Conservation (phyloP, 2,113 vertebrate species). For the Centrocercus urophasianus region DNA sequence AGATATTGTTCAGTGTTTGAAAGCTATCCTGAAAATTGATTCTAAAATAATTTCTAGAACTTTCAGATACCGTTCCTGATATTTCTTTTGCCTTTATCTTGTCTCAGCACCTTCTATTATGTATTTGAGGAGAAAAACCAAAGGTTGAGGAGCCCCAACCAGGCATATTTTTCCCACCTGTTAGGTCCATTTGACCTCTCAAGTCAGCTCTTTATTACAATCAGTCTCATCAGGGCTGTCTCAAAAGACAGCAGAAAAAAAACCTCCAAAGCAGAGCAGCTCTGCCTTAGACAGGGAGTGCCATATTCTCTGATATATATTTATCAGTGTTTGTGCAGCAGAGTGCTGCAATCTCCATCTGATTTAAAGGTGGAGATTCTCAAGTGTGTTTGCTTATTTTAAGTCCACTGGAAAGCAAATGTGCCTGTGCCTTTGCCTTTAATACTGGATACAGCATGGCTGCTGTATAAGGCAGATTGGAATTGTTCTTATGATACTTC, state of each 20-base stretch:
- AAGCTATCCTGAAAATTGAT: not conserved
- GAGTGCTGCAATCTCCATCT: not conserved
- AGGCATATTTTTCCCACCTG: not conserved
- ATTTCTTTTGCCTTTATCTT: not conserved
- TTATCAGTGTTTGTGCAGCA: not conserved
- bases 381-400: not conserved
- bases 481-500: not conserved
- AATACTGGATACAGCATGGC: not conserved
- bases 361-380: not conserved
- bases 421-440: not conserved
- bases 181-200: not conserved
- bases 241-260: not conserved
- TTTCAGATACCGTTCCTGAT: not conserved
- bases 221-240: not conserved
- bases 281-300: not conserved
- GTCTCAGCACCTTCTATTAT: not conserved
- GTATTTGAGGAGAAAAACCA: conserved; percentile 11
- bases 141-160: not conserved
- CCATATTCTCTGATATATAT: accelerated
- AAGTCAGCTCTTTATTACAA: not conserved
- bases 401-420: not conserved
- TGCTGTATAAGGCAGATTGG: not conserved
- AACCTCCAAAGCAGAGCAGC: not conserved
- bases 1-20: not conserved
- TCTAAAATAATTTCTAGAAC: not conserved